Percentiles rank a stretch among this genome's conserved stretches.
Conservation (phyloP, 2,113 vertebrate genomes). For the Tetrax tetrax region DNA sequence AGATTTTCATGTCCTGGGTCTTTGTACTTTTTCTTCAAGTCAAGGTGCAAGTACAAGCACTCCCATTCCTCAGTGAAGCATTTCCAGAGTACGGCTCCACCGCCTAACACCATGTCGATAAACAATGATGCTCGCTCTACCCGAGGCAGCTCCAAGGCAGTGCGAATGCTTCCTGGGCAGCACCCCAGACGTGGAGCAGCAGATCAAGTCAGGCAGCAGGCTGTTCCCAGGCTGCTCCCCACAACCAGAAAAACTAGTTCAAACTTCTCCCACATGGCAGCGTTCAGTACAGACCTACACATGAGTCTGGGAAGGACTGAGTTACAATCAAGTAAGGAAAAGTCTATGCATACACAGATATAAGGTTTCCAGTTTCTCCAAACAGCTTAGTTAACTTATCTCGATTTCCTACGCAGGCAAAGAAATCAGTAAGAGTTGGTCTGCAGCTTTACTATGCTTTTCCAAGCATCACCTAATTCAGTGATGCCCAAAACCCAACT, state of each 20-base stretch:
- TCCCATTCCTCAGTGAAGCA: neutral
- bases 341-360: neutral
- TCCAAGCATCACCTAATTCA: neutral
- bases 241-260: slow-evolving; percentile 59
- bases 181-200: neutral
- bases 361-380: neutral
- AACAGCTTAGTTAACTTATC: neutral
- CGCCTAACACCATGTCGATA: rapidly evolving
- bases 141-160: neutral
- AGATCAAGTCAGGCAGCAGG: neutral
- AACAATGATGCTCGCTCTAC: rapidly evolving
- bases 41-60: rapidly evolving
- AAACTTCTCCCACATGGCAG: neutral
- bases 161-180: neutral
- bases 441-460: neutral
- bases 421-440: neutral
- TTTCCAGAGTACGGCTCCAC: neutral
- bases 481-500: neutral
- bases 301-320: neutral
- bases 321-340: neutral
- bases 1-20: neutral
- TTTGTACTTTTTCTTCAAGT: neutral
- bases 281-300: neutral
- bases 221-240: slow-evolving; percentile 1
- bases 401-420: neutral